Evolutionary conservation across 2,888 invertebrate genomes (phyloP).

Genomic region (Trichogramma dendrolimi): DNA sequence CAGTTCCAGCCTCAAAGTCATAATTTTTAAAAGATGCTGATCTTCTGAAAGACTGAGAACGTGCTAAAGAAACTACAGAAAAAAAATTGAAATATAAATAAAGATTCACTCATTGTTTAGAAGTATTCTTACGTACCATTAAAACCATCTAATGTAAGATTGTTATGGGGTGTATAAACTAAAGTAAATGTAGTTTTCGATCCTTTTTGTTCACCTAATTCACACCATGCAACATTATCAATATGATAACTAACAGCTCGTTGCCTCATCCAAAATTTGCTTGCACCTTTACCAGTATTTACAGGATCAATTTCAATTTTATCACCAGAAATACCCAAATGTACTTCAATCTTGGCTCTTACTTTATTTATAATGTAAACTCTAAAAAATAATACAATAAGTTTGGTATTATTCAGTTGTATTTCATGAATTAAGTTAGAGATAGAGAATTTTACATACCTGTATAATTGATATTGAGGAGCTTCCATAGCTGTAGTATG

Average conservation of each 20-base stretch:
- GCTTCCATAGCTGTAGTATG: slow-evolving; percentile 80
- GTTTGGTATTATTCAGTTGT: background rate
- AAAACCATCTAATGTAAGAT: slow-evolving; percentile 36
- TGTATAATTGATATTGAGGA: slow-evolving; percentile 73
- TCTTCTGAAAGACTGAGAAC: slow-evolving; percentile 47
- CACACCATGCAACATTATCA: slow-evolving; percentile 83
- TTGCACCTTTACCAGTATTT: slow-evolving; percentile 47
- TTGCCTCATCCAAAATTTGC: slow-evolving; percentile 59
- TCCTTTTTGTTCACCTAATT: slow-evolving; percentile 72
- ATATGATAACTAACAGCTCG: slow-evolving; percentile 82
- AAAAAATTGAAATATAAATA: slow-evolving; percentile 1
- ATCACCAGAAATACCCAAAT: slow-evolving; percentile 83
- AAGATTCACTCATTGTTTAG: slow-evolving; percentile 6
- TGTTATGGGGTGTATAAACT: slow-evolving; percentile 58
- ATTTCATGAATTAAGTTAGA: background rate
- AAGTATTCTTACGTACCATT: slow-evolving; percentile 33
- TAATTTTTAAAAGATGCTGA: slow-evolving; percentile 74
- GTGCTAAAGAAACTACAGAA: slow-evolving; percentile 40
- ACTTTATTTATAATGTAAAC: slow-evolving; percentile 77
- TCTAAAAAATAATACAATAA: slow-evolving; percentile 53
- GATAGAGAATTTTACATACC: slow-evolving; percentile 32
- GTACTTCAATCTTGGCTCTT: slow-evolving; percentile 76
- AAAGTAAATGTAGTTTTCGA: slow-evolving; percentile 71
- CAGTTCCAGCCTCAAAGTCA: slow-evolving; percentile 79
- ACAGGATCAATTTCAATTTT: slow-evolving; percentile 88